Conservation (phyloP, 2,797 vertebrate genomes). For the Rachycentron canadum region DNA sequence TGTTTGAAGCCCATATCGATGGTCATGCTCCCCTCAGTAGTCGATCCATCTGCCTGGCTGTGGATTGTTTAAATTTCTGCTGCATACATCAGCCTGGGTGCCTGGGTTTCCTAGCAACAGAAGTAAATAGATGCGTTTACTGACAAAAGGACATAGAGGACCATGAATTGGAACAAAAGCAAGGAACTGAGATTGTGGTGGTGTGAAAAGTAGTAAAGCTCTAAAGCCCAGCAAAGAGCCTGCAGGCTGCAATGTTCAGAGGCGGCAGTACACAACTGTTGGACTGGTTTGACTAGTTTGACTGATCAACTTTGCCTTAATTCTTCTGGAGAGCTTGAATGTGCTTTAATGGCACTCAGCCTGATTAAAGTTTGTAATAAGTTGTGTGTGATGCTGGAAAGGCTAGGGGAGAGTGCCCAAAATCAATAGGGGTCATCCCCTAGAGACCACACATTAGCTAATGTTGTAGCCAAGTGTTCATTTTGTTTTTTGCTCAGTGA, state of each 20-base stretch:
- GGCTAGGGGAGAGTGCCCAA: not conserved
- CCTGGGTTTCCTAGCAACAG: constrained; percentile 35
- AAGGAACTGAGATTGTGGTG: not conserved
- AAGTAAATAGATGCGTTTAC: constrained; percentile 37
- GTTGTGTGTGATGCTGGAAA: not conserved
- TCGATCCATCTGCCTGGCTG: not conserved
- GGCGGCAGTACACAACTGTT: not conserved
- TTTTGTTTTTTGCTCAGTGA: not conserved
- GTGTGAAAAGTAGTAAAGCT: not conserved
- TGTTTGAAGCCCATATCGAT: not conserved
- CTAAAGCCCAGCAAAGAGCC: not conserved
- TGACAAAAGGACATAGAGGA: constrained; percentile 21
- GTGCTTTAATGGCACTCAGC: not conserved
- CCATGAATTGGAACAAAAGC: constrained; percentile 12
- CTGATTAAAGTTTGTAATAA: not conserved
- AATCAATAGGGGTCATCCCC: not conserved
- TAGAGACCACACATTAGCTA: not conserved
- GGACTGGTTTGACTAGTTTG: too few relatives aligned
- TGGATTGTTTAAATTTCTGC: constrained; percentile 24
- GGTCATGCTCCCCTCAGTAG: not conserved
- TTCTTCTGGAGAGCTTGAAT: not conserved
- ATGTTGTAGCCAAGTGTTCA: not conserved
- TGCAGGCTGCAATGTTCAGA: not conserved
- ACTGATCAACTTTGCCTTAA: not conserved
- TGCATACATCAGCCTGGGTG: constrained; percentile 16